Percentiles rank a stretch among this genome's conserved stretches.
phyloP scores from a whole-genome alignment of 2,797 vertebrate species.

The Glyptemys insculpta region DNA sequence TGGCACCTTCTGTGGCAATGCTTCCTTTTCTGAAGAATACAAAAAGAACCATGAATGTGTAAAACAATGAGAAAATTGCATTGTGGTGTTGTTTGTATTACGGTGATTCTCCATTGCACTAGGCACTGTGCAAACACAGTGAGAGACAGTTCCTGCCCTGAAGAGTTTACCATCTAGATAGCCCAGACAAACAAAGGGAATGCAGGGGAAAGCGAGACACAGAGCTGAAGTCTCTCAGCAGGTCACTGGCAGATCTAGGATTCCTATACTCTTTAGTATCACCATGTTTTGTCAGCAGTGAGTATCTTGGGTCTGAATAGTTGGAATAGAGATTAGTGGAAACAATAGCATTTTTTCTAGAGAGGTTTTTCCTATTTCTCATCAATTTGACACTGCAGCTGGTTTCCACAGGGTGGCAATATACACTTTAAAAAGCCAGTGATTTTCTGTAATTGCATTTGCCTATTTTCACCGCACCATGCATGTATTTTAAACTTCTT shows the following conservation, averaged over 20 bases:
- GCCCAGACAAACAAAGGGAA: background rate
- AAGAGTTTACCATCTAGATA: background rate
- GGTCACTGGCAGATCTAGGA: background rate
- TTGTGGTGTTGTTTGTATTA: background rate
- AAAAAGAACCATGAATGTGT: background rate
- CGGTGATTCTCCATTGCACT: background rate
- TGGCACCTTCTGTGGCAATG: background rate
- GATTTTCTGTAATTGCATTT: background rate
- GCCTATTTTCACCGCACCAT: background rate
- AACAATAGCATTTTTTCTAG: background rate
- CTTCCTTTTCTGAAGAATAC: background rate
- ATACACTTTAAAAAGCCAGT: background rate
- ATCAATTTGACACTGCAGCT: background rate
- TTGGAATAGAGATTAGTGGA: background rate
- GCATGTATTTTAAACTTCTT: background rate
- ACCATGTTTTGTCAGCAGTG: too few species aligned
- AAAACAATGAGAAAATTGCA: background rate
- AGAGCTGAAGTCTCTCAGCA: background rate
- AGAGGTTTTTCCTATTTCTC: background rate
- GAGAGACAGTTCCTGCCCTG: background rate
- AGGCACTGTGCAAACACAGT: background rate
- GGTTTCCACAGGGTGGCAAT: conserved; percentile 67
- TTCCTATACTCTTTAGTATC: background rate
- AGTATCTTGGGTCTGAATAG: background rate
- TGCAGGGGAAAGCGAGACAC: background rate